Conservation (phyloP, 2,113 vertebrate species). For the Anser brachyrhynchus region DNA sequence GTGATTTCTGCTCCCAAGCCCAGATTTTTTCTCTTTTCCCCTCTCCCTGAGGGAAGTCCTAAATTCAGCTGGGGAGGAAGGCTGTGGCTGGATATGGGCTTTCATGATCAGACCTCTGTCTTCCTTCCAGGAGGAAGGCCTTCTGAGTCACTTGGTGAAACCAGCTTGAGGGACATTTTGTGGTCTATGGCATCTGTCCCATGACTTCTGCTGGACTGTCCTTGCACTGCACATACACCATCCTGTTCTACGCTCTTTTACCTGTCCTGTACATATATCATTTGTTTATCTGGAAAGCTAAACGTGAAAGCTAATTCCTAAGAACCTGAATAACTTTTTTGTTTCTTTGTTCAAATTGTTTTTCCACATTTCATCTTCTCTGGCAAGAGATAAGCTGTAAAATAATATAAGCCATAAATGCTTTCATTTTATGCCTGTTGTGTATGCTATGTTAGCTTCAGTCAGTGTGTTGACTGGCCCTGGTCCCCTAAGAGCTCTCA, state of each 20-base stretch:
- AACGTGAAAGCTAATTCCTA: not conserved
- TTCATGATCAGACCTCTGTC: not conserved
- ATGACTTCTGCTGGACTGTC: not conserved
- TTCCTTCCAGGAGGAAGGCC: not conserved
- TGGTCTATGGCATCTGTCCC: not conserved
- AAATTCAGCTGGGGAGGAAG: not conserved
- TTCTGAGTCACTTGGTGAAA: not conserved
- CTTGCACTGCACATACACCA: not conserved
- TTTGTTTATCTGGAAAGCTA: not conserved
- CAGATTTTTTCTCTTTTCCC: not conserved
- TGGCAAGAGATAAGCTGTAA: not conserved
- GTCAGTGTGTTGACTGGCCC: not conserved
- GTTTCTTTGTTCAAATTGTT: not conserved
- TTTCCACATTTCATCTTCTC: not conserved
- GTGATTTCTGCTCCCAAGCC: not conserved
- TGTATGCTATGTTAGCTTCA: not conserved
- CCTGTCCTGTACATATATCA: not conserved
- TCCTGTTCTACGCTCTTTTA: not conserved
- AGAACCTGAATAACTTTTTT: not conserved
- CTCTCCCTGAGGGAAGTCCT: not conserved
- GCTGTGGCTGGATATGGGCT: fast-evolving
- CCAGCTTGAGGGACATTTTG: not conserved
- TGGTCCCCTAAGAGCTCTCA: not conserved
- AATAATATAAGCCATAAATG: not conserved
- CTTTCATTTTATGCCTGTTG: not conserved